Conservation (phyloP, 2,888 invertebrate genomes). For the Netelia fuscicornis region DNA sequence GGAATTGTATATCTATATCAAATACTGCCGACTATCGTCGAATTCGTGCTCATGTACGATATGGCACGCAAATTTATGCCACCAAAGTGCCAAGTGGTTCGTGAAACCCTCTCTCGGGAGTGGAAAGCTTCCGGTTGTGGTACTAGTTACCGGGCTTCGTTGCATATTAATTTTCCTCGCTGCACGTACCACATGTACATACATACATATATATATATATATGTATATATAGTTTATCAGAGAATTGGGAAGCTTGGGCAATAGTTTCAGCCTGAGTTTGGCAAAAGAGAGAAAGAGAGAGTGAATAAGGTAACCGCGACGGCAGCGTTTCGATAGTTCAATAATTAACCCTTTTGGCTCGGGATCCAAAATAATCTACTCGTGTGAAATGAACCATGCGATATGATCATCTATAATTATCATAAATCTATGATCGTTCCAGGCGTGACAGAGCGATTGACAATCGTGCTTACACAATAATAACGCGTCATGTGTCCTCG, state of each 20-base stretch:
- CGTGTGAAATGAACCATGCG: conserved; percentile 28
- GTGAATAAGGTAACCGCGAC: conserved; percentile 36
- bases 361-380: conserved; percentile 50
- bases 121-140: conserved; percentile 47
- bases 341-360: conserved; percentile 63
- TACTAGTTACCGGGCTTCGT: conserved; percentile 37
- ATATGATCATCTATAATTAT: conserved; percentile 6
- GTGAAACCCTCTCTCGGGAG: conserved; percentile 42
- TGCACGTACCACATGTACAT: conserved; percentile 33
- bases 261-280: conserved; percentile 60
- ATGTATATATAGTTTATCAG: neutral
- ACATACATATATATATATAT: neutral
- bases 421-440: neutral
- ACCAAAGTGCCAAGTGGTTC: conserved; percentile 70
- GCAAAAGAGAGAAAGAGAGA: neutral
- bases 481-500: conserved; percentile 21
- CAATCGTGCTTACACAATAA: neutral
- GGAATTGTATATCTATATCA: neutral
- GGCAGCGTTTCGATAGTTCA: conserved; percentile 56
- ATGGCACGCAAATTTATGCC: conserved; percentile 66
- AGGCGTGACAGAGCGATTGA: neutral
- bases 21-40: neutral
- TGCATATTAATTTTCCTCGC: conserved; percentile 69
- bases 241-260: conserved; percentile 38
- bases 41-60: conserved; percentile 28